Evolutionary conservation across 64 coral and sea anemone species (phyloP), one percentile per base, ranked within the genome.

Genomic region (Porites lutea): DNA sequence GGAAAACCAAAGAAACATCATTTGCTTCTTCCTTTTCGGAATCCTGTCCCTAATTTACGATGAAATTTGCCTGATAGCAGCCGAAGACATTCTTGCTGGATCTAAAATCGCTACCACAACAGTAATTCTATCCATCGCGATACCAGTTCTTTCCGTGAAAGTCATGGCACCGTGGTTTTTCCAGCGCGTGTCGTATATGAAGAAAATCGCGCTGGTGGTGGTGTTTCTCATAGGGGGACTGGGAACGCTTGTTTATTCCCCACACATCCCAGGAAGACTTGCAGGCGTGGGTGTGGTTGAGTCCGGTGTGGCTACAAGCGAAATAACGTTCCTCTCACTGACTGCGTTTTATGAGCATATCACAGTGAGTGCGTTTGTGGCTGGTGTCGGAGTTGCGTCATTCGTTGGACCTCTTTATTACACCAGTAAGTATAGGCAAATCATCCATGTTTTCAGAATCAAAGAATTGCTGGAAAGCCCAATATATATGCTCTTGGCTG

Each of bases 381-480:
- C 93, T 4, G 92, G 92, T 58, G 81, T 89, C 0, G 91, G 91
- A 48, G 50, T 95, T 48, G 63, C 91, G 16, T 93, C 91, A 2
- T 75, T 93, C 11, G 49, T 93, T 79, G 91, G 91, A 13, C 91
- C 91, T 2, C 85, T 93, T 71, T 93, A 87, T 18, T 93, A 93
- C 16, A 93, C 91, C 51, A 75, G 91, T 93, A 86, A 58, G 91
- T 87, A 21, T 55, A 23, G 14, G 44, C 8, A 9, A 21, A 16
- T 46, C 45, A 27, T 10, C 1, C 4, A 8, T 14, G 70, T 73
- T 12, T 57, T 12, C 54, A 57, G 54, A 4, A 12, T 12, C 54
- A 6, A 37, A 37, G 27, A 37, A 37, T 37, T 37, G 27, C 27
- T 37, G 27, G 27, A 37, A 37, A 37, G 27, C 27, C 27, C 27